Conservation (phyloP, 1,140 invertebrate genomes). For the Physella acuta region DNA sequence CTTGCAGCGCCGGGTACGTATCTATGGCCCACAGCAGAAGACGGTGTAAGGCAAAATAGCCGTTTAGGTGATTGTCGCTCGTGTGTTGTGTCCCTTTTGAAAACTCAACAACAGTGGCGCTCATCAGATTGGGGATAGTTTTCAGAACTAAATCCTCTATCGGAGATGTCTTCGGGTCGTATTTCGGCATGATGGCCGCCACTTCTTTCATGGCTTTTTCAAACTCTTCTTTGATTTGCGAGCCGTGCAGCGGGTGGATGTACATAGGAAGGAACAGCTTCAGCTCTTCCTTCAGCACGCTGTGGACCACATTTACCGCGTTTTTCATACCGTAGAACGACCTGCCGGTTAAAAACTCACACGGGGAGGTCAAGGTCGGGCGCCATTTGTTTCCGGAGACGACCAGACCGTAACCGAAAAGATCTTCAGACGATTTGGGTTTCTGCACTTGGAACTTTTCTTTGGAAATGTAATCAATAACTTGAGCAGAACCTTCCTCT, state of each 20-base stretch:
- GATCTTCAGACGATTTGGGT: slow-evolving; percentile 36
- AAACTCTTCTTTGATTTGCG: slow-evolving; percentile 36
- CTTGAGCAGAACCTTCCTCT: slow-evolving; percentile 23
- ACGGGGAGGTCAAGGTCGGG: slow-evolving; percentile 45
- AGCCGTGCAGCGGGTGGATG: slow-evolving; percentile 43
- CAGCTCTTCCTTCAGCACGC: slow-evolving; percentile 46
- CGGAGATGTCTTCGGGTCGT: slow-evolving; percentile 39
- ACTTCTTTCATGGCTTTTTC: slow-evolving; percentile 39
- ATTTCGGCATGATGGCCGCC: slow-evolving; percentile 38
- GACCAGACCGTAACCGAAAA: slow-evolving; percentile 47
- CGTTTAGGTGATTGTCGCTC: slow-evolving; percentile 47
- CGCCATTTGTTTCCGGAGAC: slow-evolving; percentile 42
- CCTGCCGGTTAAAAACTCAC: slow-evolving; percentile 41
- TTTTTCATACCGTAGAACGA: slow-evolving; percentile 45
- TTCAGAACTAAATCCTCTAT: slow-evolving; percentile 45
- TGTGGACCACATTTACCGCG: slow-evolving; percentile 42
- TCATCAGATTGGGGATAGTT: slow-evolving; percentile 50
- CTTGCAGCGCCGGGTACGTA: slow-evolving; percentile 40
- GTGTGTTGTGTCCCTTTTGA: slow-evolving; percentile 51
- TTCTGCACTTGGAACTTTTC: slow-evolving; percentile 33
- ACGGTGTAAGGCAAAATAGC: slow-evolving; percentile 48
- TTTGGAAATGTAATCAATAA: slow-evolving; percentile 49
- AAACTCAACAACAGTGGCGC: slow-evolving; percentile 48
- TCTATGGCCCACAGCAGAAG: slow-evolving; percentile 48
- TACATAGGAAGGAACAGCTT: slow-evolving; percentile 46